Base-by-base conservation (phyloP, 2,797 vertebrate genomes). In the Pipistrellus nathusii region DNA sequence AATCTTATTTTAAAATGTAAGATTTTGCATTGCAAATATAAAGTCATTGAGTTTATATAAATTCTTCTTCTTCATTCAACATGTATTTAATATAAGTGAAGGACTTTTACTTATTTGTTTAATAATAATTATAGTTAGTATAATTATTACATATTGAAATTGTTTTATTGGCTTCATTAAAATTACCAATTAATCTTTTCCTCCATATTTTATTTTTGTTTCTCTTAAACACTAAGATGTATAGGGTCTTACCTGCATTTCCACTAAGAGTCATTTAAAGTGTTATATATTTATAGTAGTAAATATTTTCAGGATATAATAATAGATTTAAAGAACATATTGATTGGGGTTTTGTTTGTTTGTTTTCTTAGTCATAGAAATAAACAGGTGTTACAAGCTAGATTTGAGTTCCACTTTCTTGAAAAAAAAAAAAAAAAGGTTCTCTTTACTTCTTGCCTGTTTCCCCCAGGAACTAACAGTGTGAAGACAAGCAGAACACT, bases 21-120 rank as follows among this genome's bases (percentile, higher is more conserved):
- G 12, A 0, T 17, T 92, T 75, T 69, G 41, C 48, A 94, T 64
- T 90, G 21, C 35, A 66, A 90, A 83, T 82, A 41, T 35, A 30
- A 66, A 92, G 20, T 90, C 23, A 87, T 51, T 73, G 7, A 66
- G 69, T 57, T 93, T 73, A 88, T 84, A 69, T 90, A 75, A 77
- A 55, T 71, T 76, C 69, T 44, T 46, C 55, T 91, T 91, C 20
- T 25, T 94, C 73, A 62, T 75, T 73, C 25, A 69, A 73, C 38
- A 78, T 73, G 8, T 21, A 44, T 5, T 51, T 81, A 51, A 51
- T 6, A 6, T 55, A 91, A 80, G 44, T 92, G 32, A 82, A 86
- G 30, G 8, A 68, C 48, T 15, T 83, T 89, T 82, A 35, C 11
- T 64, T 68, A 18, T 57, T 57, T 92, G 35, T 80, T 80, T 80